phyloP scores from a whole-genome alignment of 2,113 vertebrate species.

The Epinephelus lanceolatus region DNA sequence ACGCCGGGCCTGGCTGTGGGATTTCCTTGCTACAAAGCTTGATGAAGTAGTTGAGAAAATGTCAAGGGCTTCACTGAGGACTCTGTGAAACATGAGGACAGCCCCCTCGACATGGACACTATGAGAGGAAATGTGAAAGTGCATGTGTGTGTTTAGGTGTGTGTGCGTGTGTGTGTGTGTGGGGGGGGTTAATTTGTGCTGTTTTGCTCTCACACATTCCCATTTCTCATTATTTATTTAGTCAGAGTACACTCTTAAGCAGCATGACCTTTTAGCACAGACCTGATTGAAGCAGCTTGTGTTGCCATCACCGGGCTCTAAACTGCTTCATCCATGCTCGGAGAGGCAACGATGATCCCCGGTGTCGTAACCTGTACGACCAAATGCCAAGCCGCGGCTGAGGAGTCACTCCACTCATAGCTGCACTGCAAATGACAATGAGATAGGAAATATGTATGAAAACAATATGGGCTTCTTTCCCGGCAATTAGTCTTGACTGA shows the following conservation, averaged over 20 bases:
- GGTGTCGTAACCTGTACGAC: constrained; percentile 64
- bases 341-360: constrained; percentile 42
- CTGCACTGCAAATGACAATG: constrained; percentile 48
- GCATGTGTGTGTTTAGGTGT: constrained; percentile 32
- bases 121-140: constrained; percentile 45
- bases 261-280: constrained; percentile 69
- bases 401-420: constrained; percentile 35
- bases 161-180: too few species aligned
- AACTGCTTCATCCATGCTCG: constrained; percentile 38
- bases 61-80: constrained; percentile 58
- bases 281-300: constrained; percentile 44
- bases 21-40: constrained; percentile 30
- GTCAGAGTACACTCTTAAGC: constrained; percentile 57
- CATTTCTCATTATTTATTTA: constrained; percentile 79
- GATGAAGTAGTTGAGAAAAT: constrained; percentile 55
- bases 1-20: constrained; percentile 14
- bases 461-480: constrained; percentile 77
- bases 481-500: constrained; percentile 82
- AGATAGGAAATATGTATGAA: constrained; percentile 68
- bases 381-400: constrained; percentile 41
- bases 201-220: constrained; percentile 56
- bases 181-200: constrained; percentile 47
- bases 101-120: constrained; percentile 37
- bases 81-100: constrained; percentile 50
- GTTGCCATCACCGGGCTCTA: constrained; percentile 20